Evolutionary conservation across 2,888 invertebrate genomes (phyloP).

Genomic region (Apomyelois bistriatella): DNA sequence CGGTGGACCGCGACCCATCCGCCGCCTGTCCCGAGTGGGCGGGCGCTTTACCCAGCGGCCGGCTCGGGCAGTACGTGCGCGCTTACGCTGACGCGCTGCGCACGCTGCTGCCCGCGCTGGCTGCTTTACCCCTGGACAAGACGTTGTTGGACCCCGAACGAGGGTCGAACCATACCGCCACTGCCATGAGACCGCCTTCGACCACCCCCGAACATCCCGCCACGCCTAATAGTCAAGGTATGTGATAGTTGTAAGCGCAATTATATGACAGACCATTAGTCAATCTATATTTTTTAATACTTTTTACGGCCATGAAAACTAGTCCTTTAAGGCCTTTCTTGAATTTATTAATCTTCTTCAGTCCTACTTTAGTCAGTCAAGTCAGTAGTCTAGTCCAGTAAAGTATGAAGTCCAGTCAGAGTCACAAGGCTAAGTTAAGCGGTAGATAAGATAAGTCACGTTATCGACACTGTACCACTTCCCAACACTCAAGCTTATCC

Average conservation of each 20-base stretch:
- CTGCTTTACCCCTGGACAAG: conserved; percentile 55
- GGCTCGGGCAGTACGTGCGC: conserved; percentile 89
- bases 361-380: no score
- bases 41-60: conserved; percentile 88
- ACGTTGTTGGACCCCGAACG: conserved; percentile 43
- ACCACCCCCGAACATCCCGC: conserved; percentile 42
- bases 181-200: conserved; percentile 40
- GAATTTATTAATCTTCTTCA: no score
- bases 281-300: no score
- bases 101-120: conserved; percentile 57
- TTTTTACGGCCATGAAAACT: no score
- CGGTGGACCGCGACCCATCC: conserved; percentile 21
- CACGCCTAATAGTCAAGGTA: conserved; percentile 24
- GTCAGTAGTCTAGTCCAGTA: no score
- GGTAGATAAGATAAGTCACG: no score
- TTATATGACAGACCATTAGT: no score
- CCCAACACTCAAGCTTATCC: no score
- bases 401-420: no score
- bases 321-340: no score
- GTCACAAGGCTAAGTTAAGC: no score
- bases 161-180: conserved; percentile 20
- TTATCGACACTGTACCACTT: no score
- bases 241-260: background rate
- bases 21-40: conserved; percentile 91
- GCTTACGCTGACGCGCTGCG: conserved; percentile 85